A percentile compares a stretch with the other conserved stretches of the same genome.
Conservation (phyloP, 2,888 invertebrate species). For the Cerceris ruficornis region DNA sequence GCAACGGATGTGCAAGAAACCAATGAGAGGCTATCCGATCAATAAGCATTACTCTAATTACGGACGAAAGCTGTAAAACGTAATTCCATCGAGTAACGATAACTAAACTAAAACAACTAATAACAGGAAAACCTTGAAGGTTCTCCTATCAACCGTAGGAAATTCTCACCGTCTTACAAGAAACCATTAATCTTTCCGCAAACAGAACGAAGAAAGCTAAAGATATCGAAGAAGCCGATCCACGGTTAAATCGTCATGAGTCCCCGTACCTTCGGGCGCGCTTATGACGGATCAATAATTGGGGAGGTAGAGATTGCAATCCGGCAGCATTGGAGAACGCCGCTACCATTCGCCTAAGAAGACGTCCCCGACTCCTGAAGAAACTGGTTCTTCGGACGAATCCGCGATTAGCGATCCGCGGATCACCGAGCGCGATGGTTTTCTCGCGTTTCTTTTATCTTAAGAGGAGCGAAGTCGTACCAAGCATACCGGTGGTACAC, state of each 20-base stretch:
- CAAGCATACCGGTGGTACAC: constrained; percentile 28
- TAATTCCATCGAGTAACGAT: no score
- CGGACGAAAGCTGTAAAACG: not conserved
- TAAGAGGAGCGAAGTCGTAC: constrained; percentile 41
- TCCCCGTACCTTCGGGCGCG: not conserved
- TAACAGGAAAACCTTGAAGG: no score
- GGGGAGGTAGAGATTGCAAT: constrained; percentile 28
- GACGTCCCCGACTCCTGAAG: constrained; percentile 25
- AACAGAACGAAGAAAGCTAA: not conserved
- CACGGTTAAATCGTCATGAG: no score
- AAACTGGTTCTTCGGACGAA: constrained; percentile 59
- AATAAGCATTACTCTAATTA: not conserved
- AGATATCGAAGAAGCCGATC: not conserved
- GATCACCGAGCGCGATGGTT: constrained; percentile 40
- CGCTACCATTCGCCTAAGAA: constrained; percentile 40
- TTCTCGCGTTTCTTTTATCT: constrained; percentile 48
- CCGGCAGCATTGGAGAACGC: not conserved
- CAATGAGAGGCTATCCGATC: not conserved
- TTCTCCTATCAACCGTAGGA: not conserved
- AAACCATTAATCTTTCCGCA: not conserved
- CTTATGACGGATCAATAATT: constrained; percentile 60
- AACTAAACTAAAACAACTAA: no score
- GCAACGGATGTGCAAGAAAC: not conserved
- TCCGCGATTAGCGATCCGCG: constrained; percentile 42
- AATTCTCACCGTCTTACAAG: not conserved